Conservation (phyloP, 2,888 invertebrate species). For the Parochlus steinenii region DNA sequence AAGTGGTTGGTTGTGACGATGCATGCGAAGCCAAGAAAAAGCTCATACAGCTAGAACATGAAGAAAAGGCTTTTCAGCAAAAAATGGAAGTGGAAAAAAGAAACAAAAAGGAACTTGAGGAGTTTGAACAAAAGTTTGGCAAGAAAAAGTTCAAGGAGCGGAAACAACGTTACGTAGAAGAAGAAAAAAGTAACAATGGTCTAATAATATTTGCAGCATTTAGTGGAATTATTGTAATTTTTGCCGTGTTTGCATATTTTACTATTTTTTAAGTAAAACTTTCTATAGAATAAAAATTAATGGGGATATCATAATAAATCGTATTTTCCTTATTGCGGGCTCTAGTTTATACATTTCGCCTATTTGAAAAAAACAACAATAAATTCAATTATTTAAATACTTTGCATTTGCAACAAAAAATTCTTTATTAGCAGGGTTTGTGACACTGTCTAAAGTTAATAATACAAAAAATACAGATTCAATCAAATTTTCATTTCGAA, state of each 20-base stretch:
- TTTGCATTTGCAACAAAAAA: too few species aligned
- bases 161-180: slow-evolving; percentile 29
- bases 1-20: slow-evolving; percentile 42
- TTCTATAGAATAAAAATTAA: too few species aligned
- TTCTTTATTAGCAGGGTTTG: too few species aligned
- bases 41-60: slow-evolving; percentile 35
- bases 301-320: too few species aligned
- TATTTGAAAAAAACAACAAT: too few species aligned
- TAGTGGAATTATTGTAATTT: neutral
- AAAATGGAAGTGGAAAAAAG: slow-evolving; percentile 41
- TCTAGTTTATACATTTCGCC: too few species aligned
- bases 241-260: neutral
- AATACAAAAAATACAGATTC: too few species aligned
- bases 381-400: too few species aligned
- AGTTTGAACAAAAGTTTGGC: slow-evolving; percentile 59
- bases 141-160: slow-evolving; percentile 42
- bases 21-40: slow-evolving; percentile 41
- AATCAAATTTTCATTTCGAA: too few species aligned
- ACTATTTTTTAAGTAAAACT: too few species aligned
- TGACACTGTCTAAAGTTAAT: too few species aligned
- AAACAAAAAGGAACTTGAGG: slow-evolving; percentile 55
- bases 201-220: neutral
- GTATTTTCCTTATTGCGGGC: too few species aligned
- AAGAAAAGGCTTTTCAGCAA: slow-evolving; percentile 37
- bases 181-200: slow-evolving; percentile 15